phyloP scores from a whole-genome alignment of 2,113 vertebrate genomes.

The Natator depressus region DNA sequence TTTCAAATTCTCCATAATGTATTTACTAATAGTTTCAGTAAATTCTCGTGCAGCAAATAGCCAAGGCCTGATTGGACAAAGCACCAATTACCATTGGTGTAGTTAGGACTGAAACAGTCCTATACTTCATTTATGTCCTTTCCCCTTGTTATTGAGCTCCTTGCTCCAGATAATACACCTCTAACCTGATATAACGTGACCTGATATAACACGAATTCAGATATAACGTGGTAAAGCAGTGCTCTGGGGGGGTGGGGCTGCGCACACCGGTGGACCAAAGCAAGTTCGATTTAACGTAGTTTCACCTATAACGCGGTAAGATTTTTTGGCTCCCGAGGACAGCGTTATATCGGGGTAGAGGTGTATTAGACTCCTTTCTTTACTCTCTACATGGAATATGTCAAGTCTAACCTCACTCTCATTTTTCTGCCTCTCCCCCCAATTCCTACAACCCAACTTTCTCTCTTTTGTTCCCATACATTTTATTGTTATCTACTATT shows the following conservation, averaged over 20 bases:
- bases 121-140: neutral
- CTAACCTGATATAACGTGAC: too few species aligned
- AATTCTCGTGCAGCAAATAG: neutral
- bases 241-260: too few species aligned
- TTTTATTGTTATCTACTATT: neutral
- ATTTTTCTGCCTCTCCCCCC: neutral
- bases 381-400: neutral
- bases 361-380: neutral
- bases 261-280: too few species aligned
- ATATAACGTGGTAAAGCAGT: too few species aligned
- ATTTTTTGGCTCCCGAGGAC: too few species aligned
- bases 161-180: neutral
- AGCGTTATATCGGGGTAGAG: too few species aligned
- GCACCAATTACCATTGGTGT: neutral
- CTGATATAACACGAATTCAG: too few species aligned
- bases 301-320: too few species aligned
- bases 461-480: neutral
- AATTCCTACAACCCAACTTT: neutral
- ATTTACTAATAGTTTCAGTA: neutral
- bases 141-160: neutral
- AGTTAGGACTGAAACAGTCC: neutral
- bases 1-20: neutral
- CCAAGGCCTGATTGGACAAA: neutral
- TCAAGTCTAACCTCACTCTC: neutral
- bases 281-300: too few species aligned